phyloP scores from a whole-genome alignment of 2,888 invertebrate species.

The Drosophila sordidapex region DNA sequence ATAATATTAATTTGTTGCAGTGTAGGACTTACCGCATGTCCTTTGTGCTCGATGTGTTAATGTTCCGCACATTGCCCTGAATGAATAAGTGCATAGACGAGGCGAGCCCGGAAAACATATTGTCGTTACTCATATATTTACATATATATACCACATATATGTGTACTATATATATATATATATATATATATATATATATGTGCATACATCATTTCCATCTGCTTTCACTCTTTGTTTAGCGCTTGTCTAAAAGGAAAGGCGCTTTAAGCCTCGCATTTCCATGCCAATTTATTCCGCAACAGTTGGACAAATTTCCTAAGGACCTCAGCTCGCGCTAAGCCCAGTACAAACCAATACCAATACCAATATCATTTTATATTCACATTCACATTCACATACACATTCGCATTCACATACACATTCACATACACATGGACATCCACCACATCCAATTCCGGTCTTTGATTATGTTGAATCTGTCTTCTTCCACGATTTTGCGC shows the following conservation, averaged over 20 bases:
- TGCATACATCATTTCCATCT: background rate
- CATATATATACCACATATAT: background rate
- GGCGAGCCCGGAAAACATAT: constrained; percentile 25
- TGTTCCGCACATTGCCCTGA: constrained; percentile 30
- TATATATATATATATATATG: background rate
- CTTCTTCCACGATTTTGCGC: constrained; percentile 40
- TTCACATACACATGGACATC: background rate
- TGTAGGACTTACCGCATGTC: constrained; percentile 14
- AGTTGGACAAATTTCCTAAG: constrained; percentile 69
- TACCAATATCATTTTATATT: constrained; percentile 7
- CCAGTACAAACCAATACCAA: background rate
- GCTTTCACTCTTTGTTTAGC: constrained; percentile 1
- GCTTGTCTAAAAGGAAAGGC: constrained; percentile 19
- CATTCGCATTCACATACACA: background rate
- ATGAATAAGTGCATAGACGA: constrained; percentile 21
- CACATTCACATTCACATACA: background rate
- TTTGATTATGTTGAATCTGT: constrained; percentile 59
- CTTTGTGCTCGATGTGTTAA: constrained; percentile 21
- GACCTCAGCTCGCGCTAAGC: constrained; percentile 41
- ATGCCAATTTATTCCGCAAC: constrained; percentile 77
- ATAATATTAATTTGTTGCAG: constrained; percentile 9
- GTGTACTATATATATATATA: background rate
- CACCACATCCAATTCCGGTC: constrained; percentile 6
- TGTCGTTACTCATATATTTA: constrained; percentile 23
- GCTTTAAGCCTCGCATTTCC: constrained; percentile 55